Evolutionary conservation across 2,113 vertebrate genomes (phyloP), one percentile per base, ranked within the genome.

Genomic region (Colinus virginianus): DNA sequence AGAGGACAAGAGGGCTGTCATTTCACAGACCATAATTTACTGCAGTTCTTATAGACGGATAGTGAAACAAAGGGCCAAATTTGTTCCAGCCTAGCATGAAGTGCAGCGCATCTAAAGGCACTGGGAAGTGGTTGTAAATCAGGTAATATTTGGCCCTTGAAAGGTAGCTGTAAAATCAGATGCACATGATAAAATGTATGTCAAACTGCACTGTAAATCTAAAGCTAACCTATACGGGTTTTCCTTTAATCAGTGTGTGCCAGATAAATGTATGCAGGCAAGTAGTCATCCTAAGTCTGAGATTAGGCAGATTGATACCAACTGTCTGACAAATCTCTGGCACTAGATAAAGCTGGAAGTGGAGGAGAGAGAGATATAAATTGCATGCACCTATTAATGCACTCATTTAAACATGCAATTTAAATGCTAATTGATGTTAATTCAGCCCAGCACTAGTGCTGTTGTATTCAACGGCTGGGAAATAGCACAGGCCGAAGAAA

Each of bases 381-480:
- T 90, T 93, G 51, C 43, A 36, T 77, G 51, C 81, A 62, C 3
- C 64, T 82, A 93, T 94, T 95, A 96, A 96, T 89, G 32, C 43
- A 78, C 63, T 88, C 56, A 68, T 94, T 96, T 96, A 78, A 90
- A 77, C 63, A 63, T 93, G 93, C 78, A 93, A 89, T 96, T 96
- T 96, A 96, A 86, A 94, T 96, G 96, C 90, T 96, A 97, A 97
- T 96, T 95, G 95, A 89, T 94, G 90, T 94, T 96, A 94, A 96
- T 96, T 94, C 66, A 93, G 88, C 56, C 78, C 72, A 90, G 78
- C 20, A 40, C 46, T 92, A 34, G 46, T 38, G 42, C 36, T 90
- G 67, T 68, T 78, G 19, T 69, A 62, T 34, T 92, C 69, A 90
- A 17, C 66, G 82, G 64, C 78, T 96, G 75, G 69, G 22, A 86